Percentiles rank a stretch among this genome's conserved stretches.
phyloP scores from a whole-genome alignment of 2,888 invertebrate species.

The Apamea monoglypha region DNA sequence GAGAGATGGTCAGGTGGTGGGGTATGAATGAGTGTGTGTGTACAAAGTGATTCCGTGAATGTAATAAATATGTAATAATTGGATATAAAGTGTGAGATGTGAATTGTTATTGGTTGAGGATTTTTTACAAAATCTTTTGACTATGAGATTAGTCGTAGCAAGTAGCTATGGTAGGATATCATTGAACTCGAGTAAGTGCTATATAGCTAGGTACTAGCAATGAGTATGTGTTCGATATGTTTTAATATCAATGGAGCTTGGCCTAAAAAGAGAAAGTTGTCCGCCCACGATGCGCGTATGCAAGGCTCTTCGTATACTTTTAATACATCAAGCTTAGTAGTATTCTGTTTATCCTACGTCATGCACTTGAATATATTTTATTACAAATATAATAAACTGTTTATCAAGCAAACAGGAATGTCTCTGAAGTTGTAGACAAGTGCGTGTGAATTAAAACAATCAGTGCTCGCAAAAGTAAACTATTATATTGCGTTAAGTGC shows the following conservation, averaged over 20 bases:
- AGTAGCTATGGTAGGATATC: too few relatives aligned
- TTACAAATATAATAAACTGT: constrained; percentile 38
- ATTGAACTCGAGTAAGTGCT: not conserved
- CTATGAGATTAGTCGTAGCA: not conserved
- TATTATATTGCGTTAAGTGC: constrained; percentile 47
- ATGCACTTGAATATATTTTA: constrained; percentile 58
- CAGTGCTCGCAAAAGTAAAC: constrained; percentile 64
- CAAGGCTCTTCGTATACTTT: constrained; percentile 67
- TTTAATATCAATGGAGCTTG: constrained; percentile 65
- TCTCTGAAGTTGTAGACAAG: constrained; percentile 51
- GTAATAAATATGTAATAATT: too few relatives aligned
- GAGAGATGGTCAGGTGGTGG: too few relatives aligned
- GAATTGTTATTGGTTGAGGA: not conserved
- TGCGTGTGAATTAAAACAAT: constrained; percentile 65
- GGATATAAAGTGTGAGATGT: too few relatives aligned
- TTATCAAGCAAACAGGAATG: constrained; percentile 17
- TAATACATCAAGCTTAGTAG: constrained; percentile 64
- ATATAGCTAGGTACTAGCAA: constrained; percentile 1
- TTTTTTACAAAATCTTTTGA: not conserved
- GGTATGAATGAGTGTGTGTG: too few relatives aligned
- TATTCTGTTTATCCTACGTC: constrained; percentile 56
- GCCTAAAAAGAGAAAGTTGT: constrained; percentile 85
- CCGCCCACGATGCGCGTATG: constrained; percentile 78
- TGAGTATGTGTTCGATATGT: constrained; percentile 29
- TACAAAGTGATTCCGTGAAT: too few relatives aligned